Evolutionary conservation across 2,113 vertebrate species (phyloP).

Genomic region (Pavo muticus): DNA sequence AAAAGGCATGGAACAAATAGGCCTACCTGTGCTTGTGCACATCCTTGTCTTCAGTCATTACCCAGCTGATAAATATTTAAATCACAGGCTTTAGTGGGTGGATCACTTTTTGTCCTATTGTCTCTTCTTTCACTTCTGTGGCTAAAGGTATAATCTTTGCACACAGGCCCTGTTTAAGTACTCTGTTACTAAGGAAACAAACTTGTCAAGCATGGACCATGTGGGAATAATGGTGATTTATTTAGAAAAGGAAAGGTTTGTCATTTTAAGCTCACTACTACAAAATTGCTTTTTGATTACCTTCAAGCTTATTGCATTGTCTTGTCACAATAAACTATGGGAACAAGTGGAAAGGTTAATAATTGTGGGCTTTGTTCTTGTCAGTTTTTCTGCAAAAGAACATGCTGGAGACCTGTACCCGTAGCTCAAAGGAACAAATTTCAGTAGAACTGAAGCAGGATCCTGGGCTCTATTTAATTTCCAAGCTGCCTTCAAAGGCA

Average conservation of each 20-base stretch:
- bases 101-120: constrained; percentile 16
- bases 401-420: constrained; percentile 17
- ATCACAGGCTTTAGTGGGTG: not conserved
- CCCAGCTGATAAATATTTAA: not conserved
- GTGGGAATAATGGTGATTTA: constrained; percentile 85
- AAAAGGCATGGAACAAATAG: not conserved
- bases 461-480: not conserved
- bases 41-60: not conserved
- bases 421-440: constrained; percentile 14
- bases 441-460: not conserved
- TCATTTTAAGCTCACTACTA: constrained; percentile 84
- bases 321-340: constrained; percentile 85
- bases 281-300: constrained; percentile 87
- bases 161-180: constrained; percentile 74
- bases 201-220: constrained; percentile 79
- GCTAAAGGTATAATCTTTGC: constrained; percentile 65
- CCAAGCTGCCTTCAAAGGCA: not conserved
- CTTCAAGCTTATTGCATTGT: constrained; percentile 84
- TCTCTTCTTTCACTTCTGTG: constrained; percentile 55
- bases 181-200: constrained; percentile 86
- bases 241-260: constrained; percentile 85
- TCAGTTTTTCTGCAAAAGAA: constrained; percentile 68
- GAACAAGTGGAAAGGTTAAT: constrained; percentile 85
- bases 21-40: not conserved
- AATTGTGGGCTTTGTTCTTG: constrained; percentile 76